phyloP scores from a whole-genome alignment of 2,113 vertebrate genomes.

The Elanus axillaris region DNA sequence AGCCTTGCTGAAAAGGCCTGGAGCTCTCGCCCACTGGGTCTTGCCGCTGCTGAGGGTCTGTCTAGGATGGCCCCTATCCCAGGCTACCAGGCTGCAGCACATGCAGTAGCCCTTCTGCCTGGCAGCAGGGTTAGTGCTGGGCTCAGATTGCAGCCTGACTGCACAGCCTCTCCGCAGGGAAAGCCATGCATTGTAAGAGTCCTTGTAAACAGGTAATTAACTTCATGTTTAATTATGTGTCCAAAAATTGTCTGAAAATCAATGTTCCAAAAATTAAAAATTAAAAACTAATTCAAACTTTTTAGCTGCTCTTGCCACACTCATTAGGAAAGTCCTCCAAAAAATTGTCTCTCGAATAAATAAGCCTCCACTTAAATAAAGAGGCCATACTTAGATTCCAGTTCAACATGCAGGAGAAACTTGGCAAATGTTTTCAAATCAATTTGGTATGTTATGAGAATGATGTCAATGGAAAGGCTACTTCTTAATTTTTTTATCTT shows the following conservation, averaged over 20 bases:
- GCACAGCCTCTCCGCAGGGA: neutral
- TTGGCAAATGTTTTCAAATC: slow-evolving; percentile 30
- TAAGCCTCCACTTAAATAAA: neutral
- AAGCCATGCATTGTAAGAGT: neutral
- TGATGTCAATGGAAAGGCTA: slow-evolving; percentile 1
- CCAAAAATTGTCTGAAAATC: neutral
- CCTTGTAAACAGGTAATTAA: neutral
- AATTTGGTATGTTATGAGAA: neutral
- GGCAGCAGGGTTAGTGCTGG: neutral
- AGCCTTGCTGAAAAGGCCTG: neutral
- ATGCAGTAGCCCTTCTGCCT: neutral
- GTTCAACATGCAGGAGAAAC: neutral
- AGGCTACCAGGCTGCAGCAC: rapidly evolving
- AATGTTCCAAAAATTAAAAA: neutral
- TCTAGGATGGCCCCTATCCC: neutral
- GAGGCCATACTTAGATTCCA: neutral
- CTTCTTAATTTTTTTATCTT: neutral
- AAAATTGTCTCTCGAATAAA: neutral
- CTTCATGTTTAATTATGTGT: neutral
- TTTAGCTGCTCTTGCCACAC: neutral
- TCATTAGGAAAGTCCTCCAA: neutral
- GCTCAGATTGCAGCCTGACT: neutral
- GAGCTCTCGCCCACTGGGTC: neutral
- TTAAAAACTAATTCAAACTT: neutral
- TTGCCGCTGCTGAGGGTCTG: neutral